phyloP scores from a whole-genome alignment of 2,113 vertebrate genomes.

The Pipa parva region DNA sequence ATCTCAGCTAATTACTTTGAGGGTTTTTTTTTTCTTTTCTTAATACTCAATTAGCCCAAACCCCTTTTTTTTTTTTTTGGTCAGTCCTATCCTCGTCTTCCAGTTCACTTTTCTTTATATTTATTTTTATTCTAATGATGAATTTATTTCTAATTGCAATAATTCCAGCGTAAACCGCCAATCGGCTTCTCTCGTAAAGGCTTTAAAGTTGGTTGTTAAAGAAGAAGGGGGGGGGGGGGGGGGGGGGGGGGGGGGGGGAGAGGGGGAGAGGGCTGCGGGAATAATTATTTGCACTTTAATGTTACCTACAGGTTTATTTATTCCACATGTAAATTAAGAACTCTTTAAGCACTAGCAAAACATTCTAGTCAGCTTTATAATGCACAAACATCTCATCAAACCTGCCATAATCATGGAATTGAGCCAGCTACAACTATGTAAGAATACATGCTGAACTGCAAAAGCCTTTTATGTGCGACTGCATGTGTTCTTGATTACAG shows the following conservation, averaged over 20 bases:
- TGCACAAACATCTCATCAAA: not conserved
- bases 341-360: not conserved
- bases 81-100: constrained; percentile 38
- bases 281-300: constrained; percentile 9
- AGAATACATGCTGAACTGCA: not conserved
- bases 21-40: constrained; percentile 24
- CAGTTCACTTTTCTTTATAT: constrained; percentile 17
- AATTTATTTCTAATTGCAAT: constrained; percentile 42
- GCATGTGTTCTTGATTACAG: too few relatives aligned
- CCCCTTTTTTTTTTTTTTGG: too few relatives aligned
- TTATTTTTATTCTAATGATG: too few relatives aligned
- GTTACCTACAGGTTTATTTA: constrained; percentile 1
- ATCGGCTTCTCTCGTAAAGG: constrained; percentile 25
- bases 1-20: constrained; percentile 36
- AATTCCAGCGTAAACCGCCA: constrained; percentile 36
- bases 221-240: not conserved
- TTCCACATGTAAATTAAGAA: not conserved
- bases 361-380: not conserved
- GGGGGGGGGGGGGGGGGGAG: not conserved
- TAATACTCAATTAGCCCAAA: constrained; percentile 38
- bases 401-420: not conserved
- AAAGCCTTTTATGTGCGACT: too few relatives aligned
- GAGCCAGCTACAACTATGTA: not conserved
- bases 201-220: constrained; percentile 32
- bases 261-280: too few relatives aligned